phyloP scores from a whole-genome alignment of 1,140 invertebrate species.

The Lepidotrigona ventralis region DNA sequence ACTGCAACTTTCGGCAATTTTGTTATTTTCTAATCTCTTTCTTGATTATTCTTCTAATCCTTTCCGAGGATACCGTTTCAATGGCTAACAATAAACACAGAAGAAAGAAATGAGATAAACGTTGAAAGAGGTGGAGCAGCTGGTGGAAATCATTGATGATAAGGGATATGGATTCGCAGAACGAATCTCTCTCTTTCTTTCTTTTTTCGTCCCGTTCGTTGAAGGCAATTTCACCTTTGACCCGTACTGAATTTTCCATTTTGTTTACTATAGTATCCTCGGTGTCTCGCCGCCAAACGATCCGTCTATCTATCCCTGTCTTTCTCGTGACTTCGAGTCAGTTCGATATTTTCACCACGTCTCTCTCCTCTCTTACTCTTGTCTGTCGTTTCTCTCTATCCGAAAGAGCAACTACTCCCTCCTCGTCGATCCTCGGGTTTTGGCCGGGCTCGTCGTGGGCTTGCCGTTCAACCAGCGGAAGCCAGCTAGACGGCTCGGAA shows the following conservation, averaged over 20 bases:
- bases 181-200: neutral
- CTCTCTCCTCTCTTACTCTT: too few species aligned
- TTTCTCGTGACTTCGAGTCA: neutral
- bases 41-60: neutral
- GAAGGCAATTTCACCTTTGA: slow-evolving; percentile 11
- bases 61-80: too few species aligned
- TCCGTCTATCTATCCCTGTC: slow-evolving; percentile 1
- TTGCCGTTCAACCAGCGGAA: slow-evolving; percentile 36
- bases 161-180: neutral
- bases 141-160: neutral
- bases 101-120: too few species aligned
- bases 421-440: slow-evolving; percentile 28
- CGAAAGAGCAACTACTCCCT: slow-evolving; percentile 7
- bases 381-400: neutral
- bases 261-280: slow-evolving; percentile 37
- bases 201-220: neutral
- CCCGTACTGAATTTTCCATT: slow-evolving; percentile 61
- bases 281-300: neutral
- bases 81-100: neutral
- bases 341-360: neutral
- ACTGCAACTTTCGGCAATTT: neutral
- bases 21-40: too few species aligned
- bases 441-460: slow-evolving; percentile 39
- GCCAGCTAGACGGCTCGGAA: slow-evolving; percentile 28
- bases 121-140: neutral